Conservation (phyloP, 2,888 invertebrate genomes). For the Dasysyrphus albostriatus region DNA sequence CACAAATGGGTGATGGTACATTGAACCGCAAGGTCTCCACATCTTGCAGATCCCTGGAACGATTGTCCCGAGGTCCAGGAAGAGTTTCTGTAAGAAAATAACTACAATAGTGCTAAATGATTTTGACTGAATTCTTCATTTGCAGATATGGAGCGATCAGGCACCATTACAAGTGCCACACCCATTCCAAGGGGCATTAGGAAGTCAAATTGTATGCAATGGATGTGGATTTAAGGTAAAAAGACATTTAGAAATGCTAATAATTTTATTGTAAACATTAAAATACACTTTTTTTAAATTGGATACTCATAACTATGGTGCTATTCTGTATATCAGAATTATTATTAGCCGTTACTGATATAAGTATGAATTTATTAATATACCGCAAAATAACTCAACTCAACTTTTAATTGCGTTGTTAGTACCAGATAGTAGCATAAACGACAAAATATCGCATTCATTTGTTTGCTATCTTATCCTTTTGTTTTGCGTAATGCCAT, state of each 20-base stretch:
- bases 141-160: constrained; percentile 83
- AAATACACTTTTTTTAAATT: too few relatives aligned
- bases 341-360: too few relatives aligned
- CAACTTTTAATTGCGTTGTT: too few relatives aligned
- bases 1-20: constrained; percentile 76
- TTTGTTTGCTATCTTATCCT: too few relatives aligned
- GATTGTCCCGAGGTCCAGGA: constrained; percentile 83
- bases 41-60: constrained; percentile 85
- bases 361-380: too few relatives aligned
- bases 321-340: too few relatives aligned
- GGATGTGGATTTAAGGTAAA: constrained; percentile 88
- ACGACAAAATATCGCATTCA: too few relatives aligned
- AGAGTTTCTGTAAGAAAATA: constrained; percentile 81
- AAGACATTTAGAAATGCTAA: not conserved
- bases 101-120: not conserved
- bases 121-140: not conserved
- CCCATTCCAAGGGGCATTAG: constrained; percentile 90
- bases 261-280: not conserved
- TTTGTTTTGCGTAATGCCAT: too few relatives aligned
- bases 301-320: too few relatives aligned
- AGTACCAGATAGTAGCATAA: too few relatives aligned
- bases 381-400: too few relatives aligned
- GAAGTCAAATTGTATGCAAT: constrained; percentile 90
- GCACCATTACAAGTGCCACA: constrained; percentile 85
- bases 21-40: constrained; percentile 81